Evolutionary conservation across 1,140 invertebrate species (phyloP).

Genomic region (Conus ventricosus): DNA sequence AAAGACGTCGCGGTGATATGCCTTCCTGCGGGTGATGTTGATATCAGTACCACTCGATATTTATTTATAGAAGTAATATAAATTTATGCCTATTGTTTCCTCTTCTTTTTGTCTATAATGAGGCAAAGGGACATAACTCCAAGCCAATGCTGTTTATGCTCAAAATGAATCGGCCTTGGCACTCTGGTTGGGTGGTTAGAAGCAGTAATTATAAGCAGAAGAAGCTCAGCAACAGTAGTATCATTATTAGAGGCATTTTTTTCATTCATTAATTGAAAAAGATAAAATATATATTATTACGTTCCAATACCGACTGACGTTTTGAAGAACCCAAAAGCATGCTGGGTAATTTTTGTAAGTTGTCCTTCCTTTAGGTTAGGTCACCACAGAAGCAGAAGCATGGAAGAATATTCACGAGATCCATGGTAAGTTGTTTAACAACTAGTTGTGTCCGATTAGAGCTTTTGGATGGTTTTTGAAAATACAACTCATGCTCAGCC

Average conservation of each 20-base stretch:
- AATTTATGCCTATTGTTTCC: too few relatives aligned
- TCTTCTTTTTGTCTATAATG: too few relatives aligned
- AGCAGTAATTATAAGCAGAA: too few relatives aligned
- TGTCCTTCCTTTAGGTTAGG: constrained; percentile 11
- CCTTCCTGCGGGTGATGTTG: too few relatives aligned
- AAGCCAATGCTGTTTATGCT: too few relatives aligned
- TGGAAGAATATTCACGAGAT: constrained; percentile 95
- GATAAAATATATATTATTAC: not conserved
- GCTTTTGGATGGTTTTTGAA: not conserved
- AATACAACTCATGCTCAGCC: not conserved
- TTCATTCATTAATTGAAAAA: not conserved
- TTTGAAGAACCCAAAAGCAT: not conserved
- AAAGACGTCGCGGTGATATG: not conserved
- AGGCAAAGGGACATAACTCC: too few relatives aligned
- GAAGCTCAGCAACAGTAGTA: not conserved
- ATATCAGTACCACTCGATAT: too few relatives aligned
- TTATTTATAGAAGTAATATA: too few relatives aligned
- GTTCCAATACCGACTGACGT: not conserved
- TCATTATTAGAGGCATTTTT: not conserved
- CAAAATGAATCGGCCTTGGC: too few relatives aligned
- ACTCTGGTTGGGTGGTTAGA: too few relatives aligned
- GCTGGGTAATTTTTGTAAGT: constrained; percentile 9
- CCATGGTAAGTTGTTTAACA: constrained; percentile 79
- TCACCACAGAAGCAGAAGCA: constrained; percentile 66
- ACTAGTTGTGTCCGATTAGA: not conserved